phyloP scores from a whole-genome alignment of 2,888 invertebrate species.

The Eupithecia tripunctaria region DNA sequence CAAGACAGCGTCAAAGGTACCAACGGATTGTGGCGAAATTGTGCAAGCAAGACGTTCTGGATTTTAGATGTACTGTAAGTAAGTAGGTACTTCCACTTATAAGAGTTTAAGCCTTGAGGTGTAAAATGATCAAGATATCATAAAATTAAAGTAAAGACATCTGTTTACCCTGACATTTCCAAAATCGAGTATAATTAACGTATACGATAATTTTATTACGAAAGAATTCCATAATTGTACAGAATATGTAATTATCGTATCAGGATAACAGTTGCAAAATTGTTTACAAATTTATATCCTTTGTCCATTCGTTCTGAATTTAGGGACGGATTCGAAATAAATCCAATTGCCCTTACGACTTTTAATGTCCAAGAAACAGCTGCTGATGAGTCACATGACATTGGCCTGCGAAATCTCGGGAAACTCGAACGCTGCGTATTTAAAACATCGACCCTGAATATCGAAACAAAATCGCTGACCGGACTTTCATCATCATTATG shows the following conservation, averaged over 20 bases:
- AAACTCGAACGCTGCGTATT: conserved; percentile 67
- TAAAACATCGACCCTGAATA: conserved; percentile 68
- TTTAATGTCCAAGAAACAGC: conserved; percentile 77
- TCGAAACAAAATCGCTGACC: conserved; percentile 59
- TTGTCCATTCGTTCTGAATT: conserved; percentile 44
- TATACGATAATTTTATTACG: conserved; percentile 22
- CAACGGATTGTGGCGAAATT: background rate
- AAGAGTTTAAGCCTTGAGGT: background rate
- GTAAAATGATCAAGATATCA: conserved; percentile 14
- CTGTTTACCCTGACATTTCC: conserved; percentile 34
- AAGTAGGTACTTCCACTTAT: background rate
- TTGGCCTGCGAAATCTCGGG: conserved; percentile 69
- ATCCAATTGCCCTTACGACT: conserved; percentile 72
- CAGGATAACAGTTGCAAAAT: conserved; percentile 12
- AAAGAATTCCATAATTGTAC: conserved; percentile 16
- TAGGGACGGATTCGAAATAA: conserved; percentile 70
- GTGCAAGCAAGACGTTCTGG: background rate
- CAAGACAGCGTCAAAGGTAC: background rate
- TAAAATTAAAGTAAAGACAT: conserved; percentile 16
- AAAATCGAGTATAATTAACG: conserved; percentile 24
- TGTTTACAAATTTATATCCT: conserved; percentile 19
- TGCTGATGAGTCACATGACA: conserved; percentile 79
- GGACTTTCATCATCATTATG: conserved; percentile 35
- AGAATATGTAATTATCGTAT: conserved; percentile 22
- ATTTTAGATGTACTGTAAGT: background rate